A percentile compares a stretch with the other conserved stretches of the same genome.
These are phyloP conservation scores for Peromyscus aztecus DNA, from an alignment of 2,797 vertebrate genomes.

Conservation along the genomic window DNA sequence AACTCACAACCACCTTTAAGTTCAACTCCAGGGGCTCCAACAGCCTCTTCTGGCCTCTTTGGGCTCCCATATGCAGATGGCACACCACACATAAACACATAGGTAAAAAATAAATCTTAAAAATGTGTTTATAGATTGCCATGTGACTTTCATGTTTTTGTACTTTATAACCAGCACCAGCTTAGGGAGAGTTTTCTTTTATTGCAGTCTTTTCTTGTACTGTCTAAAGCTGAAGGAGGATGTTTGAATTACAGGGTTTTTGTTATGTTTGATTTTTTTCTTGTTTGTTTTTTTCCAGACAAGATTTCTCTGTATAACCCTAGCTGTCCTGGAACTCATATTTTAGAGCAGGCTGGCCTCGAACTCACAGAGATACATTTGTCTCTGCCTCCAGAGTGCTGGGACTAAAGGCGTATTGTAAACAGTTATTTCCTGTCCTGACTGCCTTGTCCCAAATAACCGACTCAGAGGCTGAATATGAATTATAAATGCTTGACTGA, in stretches of 20 bases:
- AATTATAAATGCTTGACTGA: no score
- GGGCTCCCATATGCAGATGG: background rate
- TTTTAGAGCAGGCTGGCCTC: no score
- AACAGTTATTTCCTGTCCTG: no score
- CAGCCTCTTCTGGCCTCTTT: background rate
- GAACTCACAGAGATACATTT: background rate
- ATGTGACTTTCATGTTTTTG: background rate
- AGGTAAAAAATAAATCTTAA: background rate
- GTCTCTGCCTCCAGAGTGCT: background rate
- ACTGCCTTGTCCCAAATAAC: no score
- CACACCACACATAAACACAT: background rate
- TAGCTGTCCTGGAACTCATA: background rate
- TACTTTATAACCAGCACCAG: background rate
- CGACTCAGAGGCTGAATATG: no score
- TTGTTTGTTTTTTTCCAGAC: background rate
- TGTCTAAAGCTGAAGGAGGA: background rate
- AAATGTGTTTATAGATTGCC: background rate
- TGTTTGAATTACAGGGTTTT: slow-evolving; percentile 2
- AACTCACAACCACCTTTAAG: background rate
- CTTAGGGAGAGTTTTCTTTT: background rate
- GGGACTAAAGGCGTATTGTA: background rate
- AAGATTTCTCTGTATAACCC: background rate
- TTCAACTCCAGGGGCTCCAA: background rate
- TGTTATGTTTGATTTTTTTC: background rate
- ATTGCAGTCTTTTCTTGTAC: background rate